These are phyloP conservation scores for Bucco capensis DNA, from an alignment of 2,113 vertebrate genomes.

Conservation along the genomic window DNA sequence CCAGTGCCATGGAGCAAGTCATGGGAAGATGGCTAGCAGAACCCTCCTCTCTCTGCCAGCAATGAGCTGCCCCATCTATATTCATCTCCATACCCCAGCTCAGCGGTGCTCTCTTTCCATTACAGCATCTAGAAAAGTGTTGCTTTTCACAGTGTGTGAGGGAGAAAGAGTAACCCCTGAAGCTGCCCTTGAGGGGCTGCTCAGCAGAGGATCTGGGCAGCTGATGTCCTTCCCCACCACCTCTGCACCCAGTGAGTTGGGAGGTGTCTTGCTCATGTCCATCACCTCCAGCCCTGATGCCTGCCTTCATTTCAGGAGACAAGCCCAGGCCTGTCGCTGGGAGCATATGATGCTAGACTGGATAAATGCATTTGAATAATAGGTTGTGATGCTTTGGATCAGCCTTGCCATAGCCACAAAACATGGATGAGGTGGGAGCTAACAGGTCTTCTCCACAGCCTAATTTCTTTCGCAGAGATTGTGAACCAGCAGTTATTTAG, in stretches of 20 bases:
- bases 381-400: not conserved
- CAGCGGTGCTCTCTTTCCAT: fast-evolving
- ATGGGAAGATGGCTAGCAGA: not conserved
- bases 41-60: not conserved
- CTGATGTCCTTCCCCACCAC: not conserved
- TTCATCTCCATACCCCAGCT: no score
- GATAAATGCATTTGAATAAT: conserved; percentile 11
- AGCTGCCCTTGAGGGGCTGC: not conserved
- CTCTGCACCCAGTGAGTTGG: not conserved
- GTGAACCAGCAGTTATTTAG: not conserved
- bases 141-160: not conserved
- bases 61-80: fast-evolving
- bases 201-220: not conserved
- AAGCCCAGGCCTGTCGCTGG: not conserved
- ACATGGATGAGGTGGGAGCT: not conserved
- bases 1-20: not conserved
- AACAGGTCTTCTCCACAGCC: not conserved
- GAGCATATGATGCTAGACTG: not conserved
- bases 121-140: not conserved
- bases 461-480: not conserved
- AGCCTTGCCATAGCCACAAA: not conserved
- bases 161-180: not conserved
- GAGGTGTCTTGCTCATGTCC: not conserved
- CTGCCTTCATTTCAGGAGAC: not conserved
- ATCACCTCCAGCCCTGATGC: not conserved